Conservation (phyloP, 2,797 vertebrate species). For the Ctenochaetus hawaiiensis region DNA sequence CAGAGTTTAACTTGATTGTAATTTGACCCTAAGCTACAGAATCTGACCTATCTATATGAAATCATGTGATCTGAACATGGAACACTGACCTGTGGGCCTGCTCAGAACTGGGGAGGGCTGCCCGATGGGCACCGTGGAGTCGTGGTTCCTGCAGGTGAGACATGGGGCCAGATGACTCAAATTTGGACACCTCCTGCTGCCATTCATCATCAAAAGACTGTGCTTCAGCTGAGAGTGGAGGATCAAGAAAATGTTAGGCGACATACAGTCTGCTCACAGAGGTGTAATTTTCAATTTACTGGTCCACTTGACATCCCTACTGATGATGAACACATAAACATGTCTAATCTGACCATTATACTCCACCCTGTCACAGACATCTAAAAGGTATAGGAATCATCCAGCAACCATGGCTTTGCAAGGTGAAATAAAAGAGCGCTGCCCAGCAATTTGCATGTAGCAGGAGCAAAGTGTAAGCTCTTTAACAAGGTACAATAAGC, state of each 20-base stretch:
- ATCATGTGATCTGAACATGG: not conserved
- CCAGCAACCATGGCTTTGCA: no score
- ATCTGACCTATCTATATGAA: constrained; percentile 36
- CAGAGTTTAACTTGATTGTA: constrained; percentile 25
- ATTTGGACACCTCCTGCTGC: constrained; percentile 89
- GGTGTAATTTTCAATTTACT: no score
- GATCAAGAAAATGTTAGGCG: constrained; percentile 37
- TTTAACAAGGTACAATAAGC: no score
- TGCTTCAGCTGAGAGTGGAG: constrained; percentile 87
- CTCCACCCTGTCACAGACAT: no score
- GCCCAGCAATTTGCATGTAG: no score
- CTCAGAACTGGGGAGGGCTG: constrained; percentile 71
- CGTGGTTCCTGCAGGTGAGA: constrained; percentile 73
- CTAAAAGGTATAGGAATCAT: no score
- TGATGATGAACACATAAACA: no score
- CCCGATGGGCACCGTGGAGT: constrained; percentile 67
- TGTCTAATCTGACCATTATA: no score
- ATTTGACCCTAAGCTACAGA: constrained; percentile 40
- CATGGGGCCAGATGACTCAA: constrained; percentile 74
- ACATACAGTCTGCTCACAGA: no score
- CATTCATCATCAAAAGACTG: constrained; percentile 92
- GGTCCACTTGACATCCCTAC: no score
- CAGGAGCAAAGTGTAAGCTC: no score
- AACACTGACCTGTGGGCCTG: constrained; percentile 83
- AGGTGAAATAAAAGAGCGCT: no score